Evolutionary conservation across 1,140 invertebrate genomes (phyloP), one percentile per base, ranked within the genome.

Genomic region (Holotrichia oblita): DNA sequence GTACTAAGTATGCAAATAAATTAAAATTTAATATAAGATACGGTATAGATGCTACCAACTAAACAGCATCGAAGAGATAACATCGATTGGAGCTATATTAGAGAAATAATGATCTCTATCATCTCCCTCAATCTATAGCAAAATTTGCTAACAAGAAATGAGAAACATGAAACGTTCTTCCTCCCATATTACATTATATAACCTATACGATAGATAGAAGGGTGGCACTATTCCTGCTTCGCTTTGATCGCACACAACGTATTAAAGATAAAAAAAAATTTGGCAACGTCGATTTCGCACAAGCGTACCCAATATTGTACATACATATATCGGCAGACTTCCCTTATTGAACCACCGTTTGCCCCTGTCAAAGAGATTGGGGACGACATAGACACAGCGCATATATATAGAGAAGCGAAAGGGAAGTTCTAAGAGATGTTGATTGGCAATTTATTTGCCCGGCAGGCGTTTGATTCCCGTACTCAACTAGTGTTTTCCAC

Each of bases 361-460:
- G 42, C 48, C 48, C 48, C 73, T 24, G 73, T 73, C 55, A 55
- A 79, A 74, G 69, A 42, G 40, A 78, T 44, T n/a, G 77, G 44
- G 77, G 40, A 12, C 20, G 40, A 22, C 48, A 34, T 4, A 55
- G 48, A 17, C 48, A n/a, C n/a, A n/a, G 17, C 48, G 48, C 14
- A 17, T 2, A 48, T n/a, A 8, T n/a, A 72, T 34, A 48, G 74
- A 40, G 80, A 48, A 55, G 76, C 44, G 76, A 79, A 77, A 77
- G 77, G 80, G 81, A 79, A 75, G 76, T 79, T 77, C 78, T 81
- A 80, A 82, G 79, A 82, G 81, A 84, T 83, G 83, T 81, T 84
- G 83, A 84, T 84, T 84, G 83, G 78, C 83, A 84, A 84, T 84
- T 84, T 84, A 84, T 84, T 84, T 84, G 79, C 83, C 83, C 83